Base-by-base conservation (phyloP, 37 sponge, comb jelly and placozoan genomes). In the Axinella damicornis region DNA sequence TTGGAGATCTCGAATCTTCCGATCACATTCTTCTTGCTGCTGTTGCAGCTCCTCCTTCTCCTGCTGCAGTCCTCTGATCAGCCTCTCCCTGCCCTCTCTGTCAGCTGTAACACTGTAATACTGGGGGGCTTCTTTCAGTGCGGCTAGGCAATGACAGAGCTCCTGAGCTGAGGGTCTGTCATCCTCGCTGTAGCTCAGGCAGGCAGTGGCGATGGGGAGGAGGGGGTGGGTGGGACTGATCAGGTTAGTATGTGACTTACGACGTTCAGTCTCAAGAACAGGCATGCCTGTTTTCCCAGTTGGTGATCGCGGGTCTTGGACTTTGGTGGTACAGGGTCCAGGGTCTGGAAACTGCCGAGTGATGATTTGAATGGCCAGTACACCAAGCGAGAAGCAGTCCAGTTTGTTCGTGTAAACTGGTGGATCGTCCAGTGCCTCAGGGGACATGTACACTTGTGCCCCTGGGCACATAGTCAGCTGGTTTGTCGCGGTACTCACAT, bases 401-500 rank as follows among this genome's bases (percentile, higher is more conserved):
- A 77, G 36, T 17, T 77, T 59, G 37, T 57, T 57, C 5, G 63
- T 12, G 38, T 77, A 77, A 4, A 24, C 21, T 16, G 78, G 46
- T 22, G 19, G 62, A 25, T 24, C 18, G 9, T 28, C 18, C 5
- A 77, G 38, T 33, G 78, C 78, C 38, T 77, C 78, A 32, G 78
- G 78, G 28, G 78, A 60, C 78, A 77, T 77, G 63, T 77, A 77
- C 15, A 16, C 35, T 2, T 30, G 63, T 5, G 35, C 15, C 16
- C 78, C 78, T 58, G 78, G 78, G 16, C 78, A 77, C 25, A n/a
- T 24, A 16, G 78, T 77, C 74, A 73, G 39, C 6, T 46, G 46
- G 46, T n/a, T n/a, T n/a, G 46, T 46, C 18, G 5, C 30, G 46
- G 46, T 46, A 46, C 27, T 62, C 46, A 46, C 9, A 11, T 27